Evolutionary conservation across 35 echinoderm and acorn worm species (phyloP), one percentile per base, ranked within the genome.

Genomic region (Anneissia japonica): DNA sequence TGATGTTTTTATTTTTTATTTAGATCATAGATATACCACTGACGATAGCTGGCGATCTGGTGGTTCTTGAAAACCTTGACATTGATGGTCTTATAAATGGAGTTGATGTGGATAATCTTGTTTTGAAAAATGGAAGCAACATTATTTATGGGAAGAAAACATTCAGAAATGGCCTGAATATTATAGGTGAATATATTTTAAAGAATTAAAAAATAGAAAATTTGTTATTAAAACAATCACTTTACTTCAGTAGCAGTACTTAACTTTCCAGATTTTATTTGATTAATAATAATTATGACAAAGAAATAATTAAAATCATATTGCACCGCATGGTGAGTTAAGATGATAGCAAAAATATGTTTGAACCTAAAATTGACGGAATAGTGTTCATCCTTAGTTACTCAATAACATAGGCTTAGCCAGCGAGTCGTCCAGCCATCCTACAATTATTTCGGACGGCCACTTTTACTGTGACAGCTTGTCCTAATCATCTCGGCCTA

Each of bases 41-140:
- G 26, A 77, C 43, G 19, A 35, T 90, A 30, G 30, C 79, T 29
- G 82, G 82, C 14, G 74, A 83, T 14, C 33, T 90, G 26, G 36
- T 39, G 35, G 36, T 85, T 2, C 26, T 34, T 32, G 41, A 40
- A 23, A 37, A 90, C 64, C 36, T 90, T 39, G 30, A 78, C 2
- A 82, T 79, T 21, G 31, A 84, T 75, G 89, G 89, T 74, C 16
- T 77, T 1, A 72, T 90, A 56, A 82, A 90, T 80, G 83, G 76
- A 4, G 37, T 84, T 26, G 34, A 35, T 23, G 21, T 77, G 30
- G 73, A 45, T 30, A 40, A 84, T 38, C 36, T 90, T 1, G 83
- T 90, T 0, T 79, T 82, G 23, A 37, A 85, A 7, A 30, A 76
- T 77, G 82, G 31, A 36, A 76, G 85, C 35, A 72, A 79, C 16